These are phyloP conservation scores for Villa cingulata DNA, from an alignment of 2,888 invertebrate genomes.

Conservation along the genomic window DNA sequence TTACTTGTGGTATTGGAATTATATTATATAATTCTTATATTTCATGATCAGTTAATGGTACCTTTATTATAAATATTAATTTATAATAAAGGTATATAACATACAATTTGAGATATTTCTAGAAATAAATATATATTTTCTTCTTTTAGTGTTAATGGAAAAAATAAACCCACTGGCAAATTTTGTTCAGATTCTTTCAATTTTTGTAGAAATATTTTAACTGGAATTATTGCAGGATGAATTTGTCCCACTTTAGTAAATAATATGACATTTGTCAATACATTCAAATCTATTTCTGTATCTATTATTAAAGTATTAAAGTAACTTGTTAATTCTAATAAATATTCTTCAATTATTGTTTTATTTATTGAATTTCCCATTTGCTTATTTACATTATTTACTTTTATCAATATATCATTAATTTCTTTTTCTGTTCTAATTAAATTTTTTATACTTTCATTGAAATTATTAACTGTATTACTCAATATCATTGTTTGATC, in stretches of 20 bases:
- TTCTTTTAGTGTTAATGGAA: neutral
- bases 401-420: neutral
- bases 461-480: neutral
- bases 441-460: neutral
- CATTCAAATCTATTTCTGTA: neutral
- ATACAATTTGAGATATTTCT: neutral
- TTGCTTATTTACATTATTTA: neutral
- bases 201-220: neutral
- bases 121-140: neutral
- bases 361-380: neutral
- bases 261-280: neutral
- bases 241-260: neutral
- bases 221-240: neutral
- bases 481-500: neutral
- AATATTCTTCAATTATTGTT: too few relatives aligned
- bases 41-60: neutral
- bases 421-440: neutral
- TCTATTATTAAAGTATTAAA: neutral
- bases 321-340: neutral
- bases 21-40: too few relatives aligned
- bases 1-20: neutral
- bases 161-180: neutral
- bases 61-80: neutral
- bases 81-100: neutral
- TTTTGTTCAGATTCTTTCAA: neutral